Conservation (phyloP, 53 echinoderm and acorn worm species). For the Echinometra lucunter region DNA sequence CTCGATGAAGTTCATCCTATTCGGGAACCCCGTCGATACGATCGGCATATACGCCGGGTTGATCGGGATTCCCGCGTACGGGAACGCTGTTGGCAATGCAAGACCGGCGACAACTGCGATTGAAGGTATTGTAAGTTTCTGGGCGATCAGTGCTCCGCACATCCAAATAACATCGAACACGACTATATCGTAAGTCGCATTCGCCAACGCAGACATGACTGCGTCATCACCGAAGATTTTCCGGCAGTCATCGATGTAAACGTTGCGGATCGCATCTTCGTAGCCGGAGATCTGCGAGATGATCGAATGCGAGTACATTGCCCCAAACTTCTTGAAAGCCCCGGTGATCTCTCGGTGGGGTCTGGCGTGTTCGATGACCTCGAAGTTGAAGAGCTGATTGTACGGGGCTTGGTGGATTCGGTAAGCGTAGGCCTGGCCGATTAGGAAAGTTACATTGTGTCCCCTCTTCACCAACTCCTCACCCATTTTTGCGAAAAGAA, state of each 20-base stretch:
- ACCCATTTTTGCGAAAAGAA: background rate
- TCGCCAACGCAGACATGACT: background rate
- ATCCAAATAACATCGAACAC: slow-evolving; percentile 53
- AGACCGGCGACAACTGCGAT: slow-evolving; percentile 35
- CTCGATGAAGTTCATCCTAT: slow-evolving; percentile 17
- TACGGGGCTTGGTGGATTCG: background rate
- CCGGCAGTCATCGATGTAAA: slow-evolving; percentile 16
- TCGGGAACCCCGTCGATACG: background rate
- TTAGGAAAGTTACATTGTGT: slow-evolving; percentile 36
- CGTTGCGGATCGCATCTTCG: background rate
- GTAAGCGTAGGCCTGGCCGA: slow-evolving; percentile 4
- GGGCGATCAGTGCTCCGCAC: slow-evolving; percentile 44
- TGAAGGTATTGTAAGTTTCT: slow-evolving; percentile 2
- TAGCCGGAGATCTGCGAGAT: background rate
- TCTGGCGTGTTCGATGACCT: background rate
- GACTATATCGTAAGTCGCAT: background rate
- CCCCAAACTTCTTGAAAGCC: slow-evolving; percentile 16
- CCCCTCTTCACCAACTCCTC: slow-evolving; percentile 1
- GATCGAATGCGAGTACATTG: background rate
- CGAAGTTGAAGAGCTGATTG: slow-evolving; percentile 42
- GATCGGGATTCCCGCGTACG: slow-evolving; percentile 29
- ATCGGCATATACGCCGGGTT: slow-evolving; percentile 49
- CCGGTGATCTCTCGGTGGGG: background rate
- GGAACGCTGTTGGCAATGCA: slow-evolving; percentile 7
- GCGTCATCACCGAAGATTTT: background rate